Percentiles rank a stretch among this genome's conserved stretches.
Conservation (phyloP, 2,113 vertebrate species). For the Octodon degus region DNA sequence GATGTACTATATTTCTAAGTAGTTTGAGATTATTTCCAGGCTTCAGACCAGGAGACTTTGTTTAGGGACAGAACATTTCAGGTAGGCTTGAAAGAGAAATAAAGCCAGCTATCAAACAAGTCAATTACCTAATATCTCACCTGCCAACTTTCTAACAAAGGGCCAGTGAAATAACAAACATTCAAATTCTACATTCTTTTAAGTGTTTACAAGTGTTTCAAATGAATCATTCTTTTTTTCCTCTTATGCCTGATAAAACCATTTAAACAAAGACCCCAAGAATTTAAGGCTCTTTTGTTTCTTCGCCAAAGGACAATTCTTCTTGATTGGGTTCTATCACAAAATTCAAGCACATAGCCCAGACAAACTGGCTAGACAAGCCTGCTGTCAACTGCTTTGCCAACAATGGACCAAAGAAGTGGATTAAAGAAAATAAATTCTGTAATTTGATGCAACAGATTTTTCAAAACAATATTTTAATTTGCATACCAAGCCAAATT, state of each 20-base stretch:
- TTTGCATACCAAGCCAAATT: slow-evolving; percentile 79
- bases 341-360: slow-evolving; percentile 47
- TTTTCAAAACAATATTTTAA: slow-evolving; percentile 80
- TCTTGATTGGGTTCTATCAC: slow-evolving; percentile 54
- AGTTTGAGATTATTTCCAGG: slow-evolving; percentile 43
- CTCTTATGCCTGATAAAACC: slow-evolving; percentile 60
- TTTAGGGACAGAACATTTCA: background rate
- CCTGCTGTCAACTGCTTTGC: slow-evolving; percentile 62
- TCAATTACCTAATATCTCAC: background rate
- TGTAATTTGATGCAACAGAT: slow-evolving; percentile 73
- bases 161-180: slow-evolving; percentile 25
- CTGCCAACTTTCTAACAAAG: slow-evolving; percentile 40
- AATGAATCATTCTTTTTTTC: slow-evolving; percentile 45
- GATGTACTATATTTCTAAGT: background rate
- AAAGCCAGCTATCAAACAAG: slow-evolving; percentile 16
- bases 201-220: slow-evolving; percentile 55
- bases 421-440: slow-evolving; percentile 45
- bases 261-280: slow-evolving; percentile 54
- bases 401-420: slow-evolving; percentile 60
- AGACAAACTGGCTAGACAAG: slow-evolving; percentile 58
- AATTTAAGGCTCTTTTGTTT: slow-evolving; percentile 55
- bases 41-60: slow-evolving; percentile 7
- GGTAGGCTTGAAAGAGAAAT: background rate
- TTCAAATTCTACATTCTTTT: slow-evolving; percentile 45
- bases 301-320: slow-evolving; percentile 67